Evolutionary conservation across 2,113 vertebrate species (phyloP).

Genomic region (Chaetodon auriga): DNA sequence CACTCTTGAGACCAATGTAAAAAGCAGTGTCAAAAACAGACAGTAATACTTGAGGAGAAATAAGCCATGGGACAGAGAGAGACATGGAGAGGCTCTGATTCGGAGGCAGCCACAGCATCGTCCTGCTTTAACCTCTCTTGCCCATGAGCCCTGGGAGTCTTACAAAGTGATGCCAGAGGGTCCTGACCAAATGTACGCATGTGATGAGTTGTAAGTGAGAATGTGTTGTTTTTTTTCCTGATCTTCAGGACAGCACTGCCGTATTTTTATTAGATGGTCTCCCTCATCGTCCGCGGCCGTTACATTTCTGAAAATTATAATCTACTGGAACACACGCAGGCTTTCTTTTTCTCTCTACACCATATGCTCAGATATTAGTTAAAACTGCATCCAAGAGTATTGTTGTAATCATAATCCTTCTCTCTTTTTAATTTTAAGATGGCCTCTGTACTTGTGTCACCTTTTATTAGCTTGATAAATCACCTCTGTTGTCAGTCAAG

Average conservation of each 20-base stretch:
- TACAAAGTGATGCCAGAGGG: no score
- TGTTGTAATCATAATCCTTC: conserved; percentile 83
- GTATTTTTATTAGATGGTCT: conserved; percentile 82
- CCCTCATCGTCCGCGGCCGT: conserved; percentile 80
- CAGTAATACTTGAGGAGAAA: conserved; percentile 46
- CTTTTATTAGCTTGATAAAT: conserved; percentile 99
- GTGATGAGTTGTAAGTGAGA: no score
- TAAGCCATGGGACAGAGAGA: conserved; percentile 43
- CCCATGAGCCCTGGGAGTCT: conserved; percentile 61
- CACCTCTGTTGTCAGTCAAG: conserved; percentile 99
- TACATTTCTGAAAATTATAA: conserved; percentile 85
- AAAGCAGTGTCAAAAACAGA: conserved; percentile 38
- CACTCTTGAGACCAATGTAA: conserved; percentile 25
- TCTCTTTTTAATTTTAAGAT: conserved; percentile 82
- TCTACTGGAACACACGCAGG: conserved; percentile 83
- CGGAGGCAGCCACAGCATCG: conserved; percentile 68
- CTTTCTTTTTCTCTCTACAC: conserved; percentile 26
- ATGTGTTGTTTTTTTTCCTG: conserved; percentile 75
- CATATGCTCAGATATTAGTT: conserved; percentile 86
- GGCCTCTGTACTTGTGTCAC: conserved; percentile 98
- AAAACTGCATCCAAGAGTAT: conserved; percentile 88
- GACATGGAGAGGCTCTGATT: conserved; percentile 57
- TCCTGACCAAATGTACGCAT: no score
- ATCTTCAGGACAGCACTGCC: conserved; percentile 79
- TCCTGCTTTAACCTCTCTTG: conserved; percentile 76